A percentile compares a stretch with the other conserved stretches of the same genome.
Conservation (phyloP, 2,113 vertebrate genomes). For the Alexandromys fortis region DNA sequence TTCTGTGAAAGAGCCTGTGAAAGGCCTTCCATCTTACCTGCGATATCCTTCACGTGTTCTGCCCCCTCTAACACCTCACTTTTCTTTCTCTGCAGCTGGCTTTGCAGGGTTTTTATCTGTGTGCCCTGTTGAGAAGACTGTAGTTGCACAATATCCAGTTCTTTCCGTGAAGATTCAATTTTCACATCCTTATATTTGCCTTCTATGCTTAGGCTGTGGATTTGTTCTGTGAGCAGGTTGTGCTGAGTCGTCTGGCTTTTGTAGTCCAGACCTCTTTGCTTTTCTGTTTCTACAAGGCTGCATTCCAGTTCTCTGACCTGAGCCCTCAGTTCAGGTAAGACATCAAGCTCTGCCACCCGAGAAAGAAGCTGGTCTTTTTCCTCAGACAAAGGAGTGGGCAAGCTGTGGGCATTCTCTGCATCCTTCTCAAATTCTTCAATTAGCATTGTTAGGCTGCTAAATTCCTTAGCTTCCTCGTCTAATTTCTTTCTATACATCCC, state of each 20-base stretch:
- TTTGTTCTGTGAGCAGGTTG: slow-evolving; percentile 89
- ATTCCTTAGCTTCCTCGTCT: slow-evolving; percentile 85
- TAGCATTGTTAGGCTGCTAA: slow-evolving; percentile 84
- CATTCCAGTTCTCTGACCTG: slow-evolving; percentile 84
- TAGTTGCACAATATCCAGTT: slow-evolving; percentile 86
- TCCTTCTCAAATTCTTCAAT: slow-evolving; percentile 86
- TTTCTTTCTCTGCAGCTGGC: slow-evolving; percentile 88
- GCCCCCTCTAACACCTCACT: slow-evolving; percentile 82
- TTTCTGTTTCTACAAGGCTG: slow-evolving; percentile 83
- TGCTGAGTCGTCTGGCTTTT: slow-evolving; percentile 84
- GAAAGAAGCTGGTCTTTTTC: slow-evolving; percentile 87
- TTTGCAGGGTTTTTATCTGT: slow-evolving; percentile 85
- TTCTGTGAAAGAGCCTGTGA: slow-evolving; percentile 82
- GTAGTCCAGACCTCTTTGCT: slow-evolving; percentile 81
- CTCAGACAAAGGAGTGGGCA: slow-evolving; percentile 76
- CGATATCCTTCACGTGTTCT: slow-evolving; percentile 82
- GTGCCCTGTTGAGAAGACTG: slow-evolving; percentile 87
- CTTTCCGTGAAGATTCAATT: slow-evolving; percentile 89
- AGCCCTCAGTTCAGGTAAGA: slow-evolving; percentile 79
- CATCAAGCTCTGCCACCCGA: slow-evolving; percentile 79
- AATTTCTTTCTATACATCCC: slow-evolving; percentile 78
- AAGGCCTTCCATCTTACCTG: slow-evolving; percentile 85
- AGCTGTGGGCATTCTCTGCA: slow-evolving; percentile 78
- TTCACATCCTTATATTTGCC: slow-evolving; percentile 90
- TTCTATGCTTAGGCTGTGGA: slow-evolving; percentile 88